Base-by-base conservation (phyloP, 2,113 vertebrate species). In the Albula goreensis region DNA sequence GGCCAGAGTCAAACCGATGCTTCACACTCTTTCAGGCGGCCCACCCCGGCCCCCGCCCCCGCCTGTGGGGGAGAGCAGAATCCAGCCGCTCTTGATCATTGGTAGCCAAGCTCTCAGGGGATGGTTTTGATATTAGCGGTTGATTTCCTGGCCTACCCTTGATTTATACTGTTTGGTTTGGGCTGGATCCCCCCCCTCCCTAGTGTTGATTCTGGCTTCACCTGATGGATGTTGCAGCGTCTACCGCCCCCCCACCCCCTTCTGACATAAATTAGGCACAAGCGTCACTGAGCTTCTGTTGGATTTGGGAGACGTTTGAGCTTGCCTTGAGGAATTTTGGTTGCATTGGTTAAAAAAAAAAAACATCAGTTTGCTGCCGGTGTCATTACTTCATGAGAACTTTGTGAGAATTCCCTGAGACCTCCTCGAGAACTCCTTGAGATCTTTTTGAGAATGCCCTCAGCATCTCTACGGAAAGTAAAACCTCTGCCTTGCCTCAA, bases 211-310 rank as follows among this genome's bases (percentile, higher is more conserved):
- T 19, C 60, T 19, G 60, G 17, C 60, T 60, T 63, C 60, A 63
- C 15, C 60, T 6, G 60, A 63, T 22, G 17, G 60, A 63, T 6
- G 17, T 19, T 4, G 0, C 17, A 15, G 15, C 15, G 60, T 3
- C 60, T 66, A 5, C 17, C 57, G 12, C 57, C 57, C 17, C 57
- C 57, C 17, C 12, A 0, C 11, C 1, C 56, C 12, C 10, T 4
- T 60, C 2, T 15, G 11, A 3, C 11, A 15, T 60, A 1, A 11
- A 12, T 60, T 60, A 12, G 12, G 50, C 53, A 19, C 77, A 50
- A 50, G 78, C 84, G 78, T 85, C 77, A 25, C 41, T 80, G 84
- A 85, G 84, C 56, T 80, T 80, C 77, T 60, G 78, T 80, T 80
- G 6, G 13, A 60, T 60, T 80, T 50, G 22, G 49, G 8, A 41